Evolutionary conservation across 2,888 invertebrate genomes (phyloP), one percentile per base, ranked within the genome.

Genomic region (Eupithecia vulgata): DNA sequence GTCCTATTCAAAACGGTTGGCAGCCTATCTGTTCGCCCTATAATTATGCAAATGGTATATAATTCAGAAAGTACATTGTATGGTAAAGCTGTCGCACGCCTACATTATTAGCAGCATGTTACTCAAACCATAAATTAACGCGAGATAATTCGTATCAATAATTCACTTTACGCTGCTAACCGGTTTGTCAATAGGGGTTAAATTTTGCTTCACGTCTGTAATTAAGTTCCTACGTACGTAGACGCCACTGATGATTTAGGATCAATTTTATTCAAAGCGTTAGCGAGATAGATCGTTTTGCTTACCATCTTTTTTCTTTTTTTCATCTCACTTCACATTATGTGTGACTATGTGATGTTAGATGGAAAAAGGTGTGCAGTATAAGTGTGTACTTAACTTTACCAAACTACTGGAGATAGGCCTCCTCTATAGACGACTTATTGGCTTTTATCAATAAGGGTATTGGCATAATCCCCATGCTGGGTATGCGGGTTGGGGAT

Each of bases 41-140:
- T 57, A 61, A 61, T 61, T 61, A 64, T 64, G 34, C 64, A 64
- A 64, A 64, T 37, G 30, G 52, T 57, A 35, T 64, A 66, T 48
- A 67, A 62, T 52, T 62, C 45, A 25, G 45, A 34, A 64, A 59
- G 35, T 62, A 67, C 61, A 67, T 67, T 67, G 68, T 64, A 68
- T 64, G 30, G 42, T 62, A 34, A 68, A 57, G 42, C 68, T 72
- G 59, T 68, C 42, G 65, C 57, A 64, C 40, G 48, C 62, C 62
- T 57, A 70, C 74, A 72, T 69, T 69, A 75, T 72, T 71, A 67
- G 65, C 67, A 67, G 61, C 71, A 64, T 83, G 81, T 81, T 81
- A 78, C 79, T 78, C 72, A 77, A 79, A 81, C 82, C 80, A 84
- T 84, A 83, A 83, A 85, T 85, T 85, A 79, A 81, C 65, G 79